Conservation (phyloP, 2,888 invertebrate genomes). For the Monochamus alternatus region DNA sequence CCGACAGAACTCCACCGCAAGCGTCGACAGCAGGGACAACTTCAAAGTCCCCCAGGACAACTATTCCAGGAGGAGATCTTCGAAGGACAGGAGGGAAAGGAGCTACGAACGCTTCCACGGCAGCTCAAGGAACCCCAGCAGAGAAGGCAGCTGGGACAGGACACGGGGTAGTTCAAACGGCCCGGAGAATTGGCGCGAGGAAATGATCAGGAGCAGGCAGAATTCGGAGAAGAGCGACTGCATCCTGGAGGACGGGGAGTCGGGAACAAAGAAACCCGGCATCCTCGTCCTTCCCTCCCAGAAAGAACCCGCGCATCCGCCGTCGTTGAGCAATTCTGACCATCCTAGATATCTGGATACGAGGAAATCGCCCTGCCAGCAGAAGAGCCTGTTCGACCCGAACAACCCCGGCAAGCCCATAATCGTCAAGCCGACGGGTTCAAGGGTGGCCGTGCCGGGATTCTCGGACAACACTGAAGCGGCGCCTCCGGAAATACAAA, state of each 20-base stretch:
- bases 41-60: constrained; percentile 65
- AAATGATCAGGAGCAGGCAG: constrained; percentile 63
- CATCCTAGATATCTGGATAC: constrained; percentile 51
- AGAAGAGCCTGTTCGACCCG: constrained; percentile 76
- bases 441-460: constrained; percentile 67
- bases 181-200: constrained; percentile 68
- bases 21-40: constrained; percentile 59
- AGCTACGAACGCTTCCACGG: constrained; percentile 64
- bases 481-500: constrained; percentile 62
- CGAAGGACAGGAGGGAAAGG: constrained; percentile 63
- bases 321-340: constrained; percentile 35
- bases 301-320: constrained; percentile 42
- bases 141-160: constrained; percentile 72
- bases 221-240: constrained; percentile 58
- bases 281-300: constrained; percentile 65
- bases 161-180: constrained; percentile 64
- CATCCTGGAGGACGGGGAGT: constrained; percentile 45
- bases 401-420: constrained; percentile 83
- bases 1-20: constrained; percentile 60
- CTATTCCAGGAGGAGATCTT: constrained; percentile 52
- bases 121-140: constrained; percentile 63
- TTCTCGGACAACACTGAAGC: constrained; percentile 64
- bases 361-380: constrained; percentile 56
- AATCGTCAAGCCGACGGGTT: constrained; percentile 75
- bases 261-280: constrained; percentile 63